Conservation (phyloP, 1,140 invertebrate species). For the Calliopsis andreniformis region DNA sequence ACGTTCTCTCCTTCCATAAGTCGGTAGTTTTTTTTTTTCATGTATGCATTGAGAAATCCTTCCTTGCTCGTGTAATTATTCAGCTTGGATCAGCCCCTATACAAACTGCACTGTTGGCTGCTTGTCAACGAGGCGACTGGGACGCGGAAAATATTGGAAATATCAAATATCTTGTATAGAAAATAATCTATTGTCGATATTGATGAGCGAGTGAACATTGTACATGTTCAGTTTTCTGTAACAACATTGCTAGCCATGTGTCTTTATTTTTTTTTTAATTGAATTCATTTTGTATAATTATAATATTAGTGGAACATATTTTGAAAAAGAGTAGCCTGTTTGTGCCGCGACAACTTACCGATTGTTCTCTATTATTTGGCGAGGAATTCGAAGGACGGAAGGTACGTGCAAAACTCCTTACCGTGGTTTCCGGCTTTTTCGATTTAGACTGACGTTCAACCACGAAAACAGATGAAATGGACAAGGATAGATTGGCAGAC, state of each 20-base stretch:
- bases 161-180: neutral
- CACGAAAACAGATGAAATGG: neutral
- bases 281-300: neutral
- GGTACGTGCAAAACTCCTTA: slow-evolving; percentile 1
- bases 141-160: neutral
- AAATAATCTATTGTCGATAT: too few relatives aligned
- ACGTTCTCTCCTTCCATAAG: slow-evolving; percentile 10
- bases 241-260: too few relatives aligned
- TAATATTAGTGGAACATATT: neutral
- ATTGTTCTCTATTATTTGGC: neutral
- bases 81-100: neutral
- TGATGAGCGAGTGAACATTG: too few relatives aligned
- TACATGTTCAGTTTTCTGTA: too few relatives aligned
- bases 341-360: neutral
- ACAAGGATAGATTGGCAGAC: slow-evolving; percentile 13
- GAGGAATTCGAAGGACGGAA: neutral
- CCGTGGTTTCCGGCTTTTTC: neutral
- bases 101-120: neutral
- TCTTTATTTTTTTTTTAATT: neutral
- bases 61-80: neutral
- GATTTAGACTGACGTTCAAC: neutral
- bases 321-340: neutral
- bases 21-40: neutral
- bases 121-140: too few relatives aligned
- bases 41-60: neutral